Base-by-base conservation (phyloP, 2,797 vertebrate genomes). In the Labroides dimidiatus region DNA sequence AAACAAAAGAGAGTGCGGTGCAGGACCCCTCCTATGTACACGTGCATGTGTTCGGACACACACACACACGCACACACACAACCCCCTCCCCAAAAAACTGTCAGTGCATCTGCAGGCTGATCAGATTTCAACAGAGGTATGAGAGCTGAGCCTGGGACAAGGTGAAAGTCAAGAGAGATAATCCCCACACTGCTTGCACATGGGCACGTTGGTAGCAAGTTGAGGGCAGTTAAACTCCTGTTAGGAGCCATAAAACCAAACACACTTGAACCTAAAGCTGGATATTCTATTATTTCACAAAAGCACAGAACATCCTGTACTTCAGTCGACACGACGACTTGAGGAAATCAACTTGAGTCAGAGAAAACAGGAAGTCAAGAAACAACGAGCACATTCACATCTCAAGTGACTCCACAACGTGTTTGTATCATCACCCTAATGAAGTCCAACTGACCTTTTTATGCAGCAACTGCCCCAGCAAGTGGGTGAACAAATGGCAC, bases 1-100 rank as follows among this genome's bases (percentile, higher is more conserved):
- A 92, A 89, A 94, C 88, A 91, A 90, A 91, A 88, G 85, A 86
- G 79, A 71, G 85, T 84, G 85, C 76, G 77, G 77, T 84, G 85
- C 77, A 75, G 77, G 78, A 89, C 69, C 83, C 82, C 87, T 84
- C 84, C 81, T 73, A 85, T 80, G 86, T 70, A 80, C 89, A 89
- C 84, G 83, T 86, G 85, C 87, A 89, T 81, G 80, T 85, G 83
- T 81, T 84, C 77, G 80, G 68, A 68, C 64, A 64, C 52, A 72
- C 44, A 75, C 17, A 49, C 21, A 62, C 56, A 39, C 30, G 24
- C 24, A 27, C 24, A 27, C 24, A 33, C 30, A 8, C 30, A 33
- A 47, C 60, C 49, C 57, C 2, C 77, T 56, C 43, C 12, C 41
- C 30, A 43, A 75, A 82, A 85, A 80, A 65, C 80, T 89, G 80